These are phyloP conservation scores for Drosophila rhopaloa DNA, from an alignment of 1,140 invertebrate genomes.

Conservation along the genomic window DNA sequence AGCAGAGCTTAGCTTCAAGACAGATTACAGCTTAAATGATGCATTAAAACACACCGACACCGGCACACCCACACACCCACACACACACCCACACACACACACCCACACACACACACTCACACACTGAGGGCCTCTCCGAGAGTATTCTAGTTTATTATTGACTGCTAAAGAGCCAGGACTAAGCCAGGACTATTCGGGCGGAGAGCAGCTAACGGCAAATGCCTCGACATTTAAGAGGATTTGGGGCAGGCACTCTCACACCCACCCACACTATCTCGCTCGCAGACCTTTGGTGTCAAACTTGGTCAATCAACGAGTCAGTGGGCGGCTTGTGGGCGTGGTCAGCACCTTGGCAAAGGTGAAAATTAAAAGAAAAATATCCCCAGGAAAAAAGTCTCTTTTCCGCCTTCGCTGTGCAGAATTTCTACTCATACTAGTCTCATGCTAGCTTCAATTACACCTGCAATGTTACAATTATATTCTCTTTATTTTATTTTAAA, in stretches of 20 bases:
- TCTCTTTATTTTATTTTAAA: too few relatives aligned
- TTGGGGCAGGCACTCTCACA: slow-evolving; percentile 18
- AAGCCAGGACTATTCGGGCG: slow-evolving; percentile 35
- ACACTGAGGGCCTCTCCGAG: not conserved
- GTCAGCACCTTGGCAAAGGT: slow-evolving; percentile 8
- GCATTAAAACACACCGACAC: slow-evolving; percentile 55
- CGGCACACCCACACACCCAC: not conserved
- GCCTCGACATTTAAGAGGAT: slow-evolving; percentile 57
- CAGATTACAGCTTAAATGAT: slow-evolving; percentile 67
- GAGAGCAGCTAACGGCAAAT: slow-evolving; percentile 42
- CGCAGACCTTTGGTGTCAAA: slow-evolving; percentile 31
- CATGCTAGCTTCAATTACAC: too few relatives aligned
- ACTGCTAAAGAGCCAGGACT: slow-evolving; percentile 58
- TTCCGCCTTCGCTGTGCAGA: not conserved
- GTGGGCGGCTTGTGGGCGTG: not conserved
- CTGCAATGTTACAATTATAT: too few relatives aligned
- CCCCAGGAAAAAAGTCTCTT: not conserved
- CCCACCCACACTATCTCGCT: not conserved
- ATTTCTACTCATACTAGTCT: too few relatives aligned
- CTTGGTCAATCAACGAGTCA: slow-evolving; percentile 13
- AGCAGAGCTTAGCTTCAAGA: slow-evolving; percentile 56
- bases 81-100: not conserved
- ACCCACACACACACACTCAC: slow-evolving; percentile 2
- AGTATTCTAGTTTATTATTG: slow-evolving; percentile 49
- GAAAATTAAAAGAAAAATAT: not conserved